These are phyloP conservation scores for Charina bottae DNA, from an alignment of 2,113 vertebrate genomes.

Conservation along the genomic window DNA sequence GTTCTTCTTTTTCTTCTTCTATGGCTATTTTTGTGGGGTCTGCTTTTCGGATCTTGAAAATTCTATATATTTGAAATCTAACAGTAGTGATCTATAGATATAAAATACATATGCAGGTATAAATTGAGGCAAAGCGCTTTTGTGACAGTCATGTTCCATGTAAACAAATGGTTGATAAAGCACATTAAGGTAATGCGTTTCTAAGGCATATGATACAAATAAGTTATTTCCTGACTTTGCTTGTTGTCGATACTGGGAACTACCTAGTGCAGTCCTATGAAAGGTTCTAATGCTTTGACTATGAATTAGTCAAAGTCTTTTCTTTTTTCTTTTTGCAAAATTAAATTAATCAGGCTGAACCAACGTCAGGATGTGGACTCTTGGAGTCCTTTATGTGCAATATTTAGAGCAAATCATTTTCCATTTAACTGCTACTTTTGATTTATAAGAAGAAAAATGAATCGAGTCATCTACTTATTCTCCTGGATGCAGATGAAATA, in stretches of 20 bases:
- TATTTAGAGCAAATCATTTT: background rate
- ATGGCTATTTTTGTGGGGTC: too few species aligned
- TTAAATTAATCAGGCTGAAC: conserved; percentile 30
- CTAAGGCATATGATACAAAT: conserved; percentile 39
- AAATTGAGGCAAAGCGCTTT: conserved; percentile 12
- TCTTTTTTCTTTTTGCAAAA: conserved; percentile 6
- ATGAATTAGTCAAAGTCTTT: conserved; percentile 43
- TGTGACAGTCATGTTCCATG: conserved; percentile 13
- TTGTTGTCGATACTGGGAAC: conserved; percentile 49
- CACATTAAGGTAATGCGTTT: conserved; percentile 12
- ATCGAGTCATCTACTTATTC: background rate
- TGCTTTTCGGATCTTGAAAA: too few species aligned
- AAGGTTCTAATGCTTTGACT: conserved; percentile 42
- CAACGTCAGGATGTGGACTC: conserved; percentile 37
- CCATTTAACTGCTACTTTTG: conserved; percentile 13
- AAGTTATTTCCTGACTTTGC: conserved; percentile 60
- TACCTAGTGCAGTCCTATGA: conserved; percentile 54
- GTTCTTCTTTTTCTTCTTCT: too few species aligned
- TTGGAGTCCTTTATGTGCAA: conserved; percentile 39
- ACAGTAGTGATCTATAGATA: background rate
- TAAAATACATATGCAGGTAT: background rate
- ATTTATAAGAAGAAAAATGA: conserved; percentile 26
- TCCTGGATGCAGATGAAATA: background rate
- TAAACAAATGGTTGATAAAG: conserved; percentile 36
- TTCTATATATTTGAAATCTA: background rate